Conservation (phyloP, 1,140 invertebrate species). For the Dendroctonus valens region DNA sequence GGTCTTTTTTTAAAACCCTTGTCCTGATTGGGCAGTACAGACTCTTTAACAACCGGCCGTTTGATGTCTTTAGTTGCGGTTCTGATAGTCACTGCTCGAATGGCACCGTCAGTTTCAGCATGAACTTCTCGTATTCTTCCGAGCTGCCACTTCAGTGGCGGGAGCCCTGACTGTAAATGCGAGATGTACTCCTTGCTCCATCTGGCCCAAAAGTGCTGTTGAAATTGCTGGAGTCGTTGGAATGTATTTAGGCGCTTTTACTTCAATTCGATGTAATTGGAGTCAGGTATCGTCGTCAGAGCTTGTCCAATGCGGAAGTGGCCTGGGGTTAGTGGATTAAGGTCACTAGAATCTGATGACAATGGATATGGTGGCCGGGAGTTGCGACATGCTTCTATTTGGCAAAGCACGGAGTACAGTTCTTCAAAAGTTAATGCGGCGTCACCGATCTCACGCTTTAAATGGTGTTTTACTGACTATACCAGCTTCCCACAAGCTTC, state of each 20-base stretch:
- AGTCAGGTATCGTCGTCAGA: slow-evolving; percentile 17
- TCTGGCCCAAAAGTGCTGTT: slow-evolving; percentile 24
- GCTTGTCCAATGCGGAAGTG: slow-evolving; percentile 36
- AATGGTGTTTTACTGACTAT: slow-evolving; percentile 49
- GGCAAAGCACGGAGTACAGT: slow-evolving; percentile 26
- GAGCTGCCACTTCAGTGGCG: not conserved
- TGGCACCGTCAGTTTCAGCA: not conserved
- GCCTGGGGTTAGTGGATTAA: slow-evolving; percentile 29
- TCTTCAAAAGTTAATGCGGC: slow-evolving; percentile 35
- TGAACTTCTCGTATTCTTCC: not conserved
- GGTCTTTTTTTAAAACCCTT: too few species aligned
- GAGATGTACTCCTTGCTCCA: slow-evolving; percentile 25
- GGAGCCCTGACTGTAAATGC: slow-evolving; percentile 8
- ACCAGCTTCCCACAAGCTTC: slow-evolving; percentile 49
- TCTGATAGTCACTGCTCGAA: not conserved
- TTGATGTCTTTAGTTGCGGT: not conserved
- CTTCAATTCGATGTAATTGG: slow-evolving; percentile 1
- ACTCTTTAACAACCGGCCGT: too few species aligned
- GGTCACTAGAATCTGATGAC: slow-evolving; percentile 36
- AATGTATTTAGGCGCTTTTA: slow-evolving; percentile 13
- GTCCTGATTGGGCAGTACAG: too few species aligned
- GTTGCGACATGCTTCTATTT: slow-evolving; percentile 36
- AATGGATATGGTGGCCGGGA: slow-evolving; percentile 35
- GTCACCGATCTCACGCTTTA: slow-evolving; percentile 35
- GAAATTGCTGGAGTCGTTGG: slow-evolving; percentile 12